Evolutionary conservation across 1,140 invertebrate species (phyloP), one percentile per base, ranked within the genome.

Genomic region (Bemisia tabaci): DNA sequence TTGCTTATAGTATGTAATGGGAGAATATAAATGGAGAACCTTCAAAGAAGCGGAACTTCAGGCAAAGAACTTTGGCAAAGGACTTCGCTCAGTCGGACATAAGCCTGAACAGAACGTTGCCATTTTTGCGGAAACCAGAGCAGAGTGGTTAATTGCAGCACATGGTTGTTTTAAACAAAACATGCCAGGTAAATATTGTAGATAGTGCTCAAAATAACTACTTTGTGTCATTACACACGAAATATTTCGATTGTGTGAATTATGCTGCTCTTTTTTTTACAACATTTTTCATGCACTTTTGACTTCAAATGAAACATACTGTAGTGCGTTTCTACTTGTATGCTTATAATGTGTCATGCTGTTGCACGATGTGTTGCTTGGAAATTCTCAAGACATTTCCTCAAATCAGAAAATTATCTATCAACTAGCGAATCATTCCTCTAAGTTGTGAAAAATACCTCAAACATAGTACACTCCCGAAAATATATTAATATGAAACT

Each of bases 131-230:
- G 97, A 99, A 81, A 99, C 96, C 0, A 82, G 95, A 69, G 89
- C 89, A 24, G 95, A 99, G 81, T 99, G 96, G 95, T 89, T 98
- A 85, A 85, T 97, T 48, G 88, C 93, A 0, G 91, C 94, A 2
- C 90, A 97, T 74, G 92, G 92, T 60, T 90, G 92, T 76, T 95
- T 98, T 77, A 95, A 92, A 74, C 91, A 92, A 76, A 94, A 91
- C 76, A 88, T 94, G 75, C 86, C 91, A 70, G 82, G 89, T 90
- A 71, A 74, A 73, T n/a, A n/a, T n/a, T n/a, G n/a, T n/a, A n/a
- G n/a, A n/a, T n/a, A 68, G n/a, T n/a, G n/a, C n/a, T n/a, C n/a
- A n/a, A 48, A 48, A 48, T 48, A 48, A 48, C 33, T 48, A 17
- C 33, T n/a, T n/a, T n/a, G n/a, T n/a, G n/a, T n/a, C n/a, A n/a